A percentile compares a stretch with the other conserved stretches of the same genome.
Conservation (phyloP, 2,888 invertebrate genomes). For the Alsophila aescularia region DNA sequence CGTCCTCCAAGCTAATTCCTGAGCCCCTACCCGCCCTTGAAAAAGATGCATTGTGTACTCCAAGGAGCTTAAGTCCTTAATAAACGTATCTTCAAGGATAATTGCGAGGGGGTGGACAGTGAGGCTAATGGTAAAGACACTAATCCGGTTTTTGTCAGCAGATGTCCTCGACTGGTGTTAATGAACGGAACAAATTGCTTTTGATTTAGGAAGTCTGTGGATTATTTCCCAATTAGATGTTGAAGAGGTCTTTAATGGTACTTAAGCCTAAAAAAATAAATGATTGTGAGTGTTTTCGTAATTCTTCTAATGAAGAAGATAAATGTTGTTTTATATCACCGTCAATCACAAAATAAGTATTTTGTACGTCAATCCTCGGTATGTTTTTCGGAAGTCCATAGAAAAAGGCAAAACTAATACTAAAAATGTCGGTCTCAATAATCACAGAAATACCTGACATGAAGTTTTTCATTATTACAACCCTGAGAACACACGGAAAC, state of each 20-base stretch:
- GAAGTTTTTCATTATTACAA: neutral
- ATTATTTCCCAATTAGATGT: slow-evolving; percentile 11
- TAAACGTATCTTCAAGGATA: slow-evolving; percentile 54
- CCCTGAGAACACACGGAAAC: slow-evolving; percentile 1
- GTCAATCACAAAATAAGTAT: too few relatives aligned
- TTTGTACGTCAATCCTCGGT: too few relatives aligned
- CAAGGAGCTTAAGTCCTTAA: slow-evolving; percentile 40
- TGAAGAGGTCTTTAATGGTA: neutral
- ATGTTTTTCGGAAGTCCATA: too few relatives aligned
- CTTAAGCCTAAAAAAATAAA: neutral
- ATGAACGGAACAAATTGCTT: slow-evolving; percentile 35
- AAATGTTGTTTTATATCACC: too few relatives aligned
- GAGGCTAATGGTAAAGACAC: slow-evolving; percentile 28
- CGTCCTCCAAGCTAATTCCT: slow-evolving; percentile 18
- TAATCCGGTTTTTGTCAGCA: slow-evolving; percentile 48
- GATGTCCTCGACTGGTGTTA: slow-evolving; percentile 25
- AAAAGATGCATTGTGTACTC: slow-evolving; percentile 47
- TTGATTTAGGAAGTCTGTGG: slow-evolving; percentile 27
- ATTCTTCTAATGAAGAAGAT: too few relatives aligned
- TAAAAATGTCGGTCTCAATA: too few relatives aligned
- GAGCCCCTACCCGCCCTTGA: slow-evolving; percentile 40
- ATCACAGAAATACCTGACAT: too few relatives aligned
- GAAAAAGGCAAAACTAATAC: too few relatives aligned
- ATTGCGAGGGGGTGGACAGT: slow-evolving; percentile 38
- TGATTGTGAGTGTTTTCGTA: neutral